Evolutionary conservation across 1,140 invertebrate genomes (phyloP).

Genomic region (Pteromalus puparum): DNA sequence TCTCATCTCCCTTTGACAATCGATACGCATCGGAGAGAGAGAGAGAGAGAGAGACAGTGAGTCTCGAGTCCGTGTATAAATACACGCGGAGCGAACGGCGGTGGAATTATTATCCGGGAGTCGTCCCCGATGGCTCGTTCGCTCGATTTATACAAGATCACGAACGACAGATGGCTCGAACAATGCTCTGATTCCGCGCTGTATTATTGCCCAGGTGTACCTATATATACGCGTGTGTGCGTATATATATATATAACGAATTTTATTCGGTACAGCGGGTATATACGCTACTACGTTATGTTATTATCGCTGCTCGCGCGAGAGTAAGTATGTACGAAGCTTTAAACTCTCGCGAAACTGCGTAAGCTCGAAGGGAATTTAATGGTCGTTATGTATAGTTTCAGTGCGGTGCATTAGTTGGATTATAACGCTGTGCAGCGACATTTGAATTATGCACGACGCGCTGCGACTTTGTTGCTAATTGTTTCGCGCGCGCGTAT

Average conservation of each 20-base stretch:
- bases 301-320: not conserved
- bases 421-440: not conserved
- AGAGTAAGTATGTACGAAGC: no score
- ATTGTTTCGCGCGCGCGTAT: no score
- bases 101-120: constrained; percentile 1
- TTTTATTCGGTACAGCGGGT: not conserved
- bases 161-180: constrained; percentile 41
- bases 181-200: constrained; percentile 21
- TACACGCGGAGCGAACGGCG: no score
- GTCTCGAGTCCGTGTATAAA: not conserved
- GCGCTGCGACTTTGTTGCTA: no score
- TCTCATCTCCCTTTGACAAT: not conserved
- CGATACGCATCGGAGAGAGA: not conserved
- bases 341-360: not conserved
- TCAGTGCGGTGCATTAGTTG: not conserved
- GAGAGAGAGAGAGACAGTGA: not conserved
- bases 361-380: not conserved
- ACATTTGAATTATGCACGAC: not conserved
- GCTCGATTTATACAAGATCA: constrained; percentile 38
- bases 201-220: not conserved
- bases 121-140: constrained; percentile 17
- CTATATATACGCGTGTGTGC: not conserved
- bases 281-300: not conserved
- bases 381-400: not conserved
- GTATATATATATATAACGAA: no score